Conservation (phyloP, 1,140 invertebrate species). For the Gonioctena quinquepunctata region DNA sequence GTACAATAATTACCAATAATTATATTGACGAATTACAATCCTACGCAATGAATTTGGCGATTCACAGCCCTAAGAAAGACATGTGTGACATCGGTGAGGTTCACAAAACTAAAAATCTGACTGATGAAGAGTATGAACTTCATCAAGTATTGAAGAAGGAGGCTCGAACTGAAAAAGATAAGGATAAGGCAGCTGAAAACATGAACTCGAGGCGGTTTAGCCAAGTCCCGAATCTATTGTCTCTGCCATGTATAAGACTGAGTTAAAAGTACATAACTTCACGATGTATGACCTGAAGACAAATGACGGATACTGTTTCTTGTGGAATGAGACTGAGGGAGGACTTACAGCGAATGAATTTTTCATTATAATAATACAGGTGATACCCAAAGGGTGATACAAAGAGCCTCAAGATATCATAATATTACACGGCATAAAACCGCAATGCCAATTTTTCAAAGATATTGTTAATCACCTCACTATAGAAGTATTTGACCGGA, state of each 20-base stretch:
- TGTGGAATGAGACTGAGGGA: not conserved
- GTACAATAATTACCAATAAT: too few species aligned
- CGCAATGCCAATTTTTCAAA: not conserved
- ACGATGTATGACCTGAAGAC: not conserved
- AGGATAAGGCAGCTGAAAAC: not conserved
- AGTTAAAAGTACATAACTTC: not conserved
- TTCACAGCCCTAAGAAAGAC: not conserved
- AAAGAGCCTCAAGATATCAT: not conserved
- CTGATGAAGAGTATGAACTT: not conserved
- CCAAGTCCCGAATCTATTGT: not conserved
- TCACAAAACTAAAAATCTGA: not conserved
- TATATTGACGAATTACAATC: too few species aligned
- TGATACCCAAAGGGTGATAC: not conserved
- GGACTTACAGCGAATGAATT: not conserved
- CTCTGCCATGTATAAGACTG: not conserved
- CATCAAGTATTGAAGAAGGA: not conserved
- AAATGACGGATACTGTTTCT: not conserved
- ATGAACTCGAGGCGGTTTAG: conserved; percentile 18
- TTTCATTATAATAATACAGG: not conserved
- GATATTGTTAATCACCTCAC: too few species aligned
- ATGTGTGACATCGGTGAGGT: not conserved
- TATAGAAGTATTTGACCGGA: too few species aligned
- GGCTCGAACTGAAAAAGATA: not conserved
- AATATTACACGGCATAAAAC: not conserved
- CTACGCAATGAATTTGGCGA: not conserved